Evolutionary conservation across 2,113 vertebrate genomes (phyloP), one percentile per base, ranked within the genome.

Genomic region (Daphoenositta chrysoptera): DNA sequence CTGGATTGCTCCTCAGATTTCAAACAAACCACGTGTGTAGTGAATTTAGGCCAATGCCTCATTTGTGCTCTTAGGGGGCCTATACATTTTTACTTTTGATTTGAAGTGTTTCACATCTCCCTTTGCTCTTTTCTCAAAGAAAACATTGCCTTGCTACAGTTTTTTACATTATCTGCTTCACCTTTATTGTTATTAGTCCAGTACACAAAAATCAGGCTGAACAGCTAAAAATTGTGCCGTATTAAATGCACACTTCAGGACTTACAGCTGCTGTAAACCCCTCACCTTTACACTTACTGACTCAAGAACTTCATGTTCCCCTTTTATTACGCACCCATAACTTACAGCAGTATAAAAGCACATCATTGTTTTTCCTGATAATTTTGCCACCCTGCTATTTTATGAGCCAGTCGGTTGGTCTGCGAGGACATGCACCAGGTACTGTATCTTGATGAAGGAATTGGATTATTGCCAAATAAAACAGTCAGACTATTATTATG

Each of bases 391-490:
- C 88, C 87, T 89, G 83, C 85, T 95, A 60, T 86, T 96, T 95
- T 92, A 93, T 16, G 69, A 96, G 76, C 44, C 72, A 69, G 27
- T 63, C 3, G 0, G 80, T 78, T 71, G 73, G 81, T 61, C 85
- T 78, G 60, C 1, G 3, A 93, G 71, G 13, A 48, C 51, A 58
- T 9, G 39, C 69, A 51, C 30, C 90, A 89, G 88, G 88, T 92
- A 88, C 39, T 57, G 72, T 44, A 45, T 83, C 92, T 71, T 64
- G 83, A 68, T 24, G 4, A 87, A 82, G 77, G 79, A 50, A 71
- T 1, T 94, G 93, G 94, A 83, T 90, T 81, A 90, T 70, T 54
- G 87, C 92, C 95, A 95, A 72, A 88, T 92, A 95, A 96, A 97
- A 95, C 93, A 94, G 73, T 42, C 84, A 57, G 82, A 30, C 75